Conservation (phyloP, 2,797 vertebrate genomes). For the Malacoctenus gilli region DNA sequence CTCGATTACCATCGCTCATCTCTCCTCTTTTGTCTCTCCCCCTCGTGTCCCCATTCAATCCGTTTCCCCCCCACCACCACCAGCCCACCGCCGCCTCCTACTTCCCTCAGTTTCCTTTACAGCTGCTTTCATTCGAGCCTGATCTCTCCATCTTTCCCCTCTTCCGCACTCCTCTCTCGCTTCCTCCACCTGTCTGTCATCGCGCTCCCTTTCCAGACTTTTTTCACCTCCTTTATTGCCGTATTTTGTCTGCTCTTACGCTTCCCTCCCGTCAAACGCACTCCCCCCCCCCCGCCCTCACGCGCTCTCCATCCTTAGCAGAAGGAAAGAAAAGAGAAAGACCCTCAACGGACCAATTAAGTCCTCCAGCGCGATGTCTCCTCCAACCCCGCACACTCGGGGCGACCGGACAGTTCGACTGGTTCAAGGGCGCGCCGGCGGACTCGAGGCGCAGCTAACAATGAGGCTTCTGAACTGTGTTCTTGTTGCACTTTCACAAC, state of each 20-base stretch:
- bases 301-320: conserved; percentile 17
- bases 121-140: conserved; percentile 72
- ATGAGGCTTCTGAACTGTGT: conserved; percentile 3
- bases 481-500: too few species aligned
- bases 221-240: conserved; percentile 22
- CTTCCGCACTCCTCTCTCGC: conserved; percentile 50
- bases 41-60: conserved; percentile 71
- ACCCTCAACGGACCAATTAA: conserved; percentile 67
- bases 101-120: conserved; percentile 67
- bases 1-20: conserved; percentile 76
- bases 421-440: conserved; percentile 50
- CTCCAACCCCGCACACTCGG: conserved; percentile 33
- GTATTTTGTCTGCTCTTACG: conserved; percentile 23
- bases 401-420: conserved; percentile 49
- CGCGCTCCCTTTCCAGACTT: conserved; percentile 24
- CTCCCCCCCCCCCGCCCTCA: neutral
- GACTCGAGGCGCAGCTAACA: conserved; percentile 18
- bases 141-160: conserved; percentile 68
- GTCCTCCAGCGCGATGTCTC: conserved; percentile 50
- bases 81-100: too few species aligned
- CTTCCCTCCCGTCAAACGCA: too few species aligned
- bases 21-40: conserved; percentile 70
- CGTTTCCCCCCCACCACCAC: conserved; percentile 73
- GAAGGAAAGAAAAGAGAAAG: neutral
- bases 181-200: conserved; percentile 69